Conservation (phyloP, 2,797 vertebrate genomes). For the Eulemur mongoz region DNA sequence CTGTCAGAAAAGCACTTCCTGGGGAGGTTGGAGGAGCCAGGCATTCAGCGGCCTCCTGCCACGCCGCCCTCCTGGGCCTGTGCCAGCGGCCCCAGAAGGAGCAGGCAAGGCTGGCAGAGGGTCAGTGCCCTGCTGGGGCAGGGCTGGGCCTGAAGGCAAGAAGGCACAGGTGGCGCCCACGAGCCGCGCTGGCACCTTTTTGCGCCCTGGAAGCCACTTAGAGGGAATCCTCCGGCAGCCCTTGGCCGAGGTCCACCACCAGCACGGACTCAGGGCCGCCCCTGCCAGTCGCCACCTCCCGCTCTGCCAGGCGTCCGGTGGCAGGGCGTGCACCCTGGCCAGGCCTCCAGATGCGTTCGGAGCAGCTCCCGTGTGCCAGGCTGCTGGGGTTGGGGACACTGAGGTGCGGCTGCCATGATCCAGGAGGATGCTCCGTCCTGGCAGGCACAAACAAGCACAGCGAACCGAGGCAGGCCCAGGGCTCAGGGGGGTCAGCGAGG, state of each 20-base stretch:
- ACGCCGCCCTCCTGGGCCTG: background rate
- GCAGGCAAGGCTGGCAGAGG: fast-evolving
- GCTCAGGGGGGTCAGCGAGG: background rate
- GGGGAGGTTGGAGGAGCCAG: background rate
- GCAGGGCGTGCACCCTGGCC: background rate
- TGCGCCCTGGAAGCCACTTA: fast-evolving
- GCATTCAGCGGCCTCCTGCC: background rate
- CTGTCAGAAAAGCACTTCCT: background rate
- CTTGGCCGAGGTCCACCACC: background rate
- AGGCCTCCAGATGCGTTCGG: fast-evolving
- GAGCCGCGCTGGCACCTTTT: fast-evolving
- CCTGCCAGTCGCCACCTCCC: background rate
- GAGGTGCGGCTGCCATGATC: too few relatives aligned
- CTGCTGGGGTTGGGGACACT: background rate
- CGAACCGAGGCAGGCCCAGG: background rate
- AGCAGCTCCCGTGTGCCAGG: background rate
- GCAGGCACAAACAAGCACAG: background rate
- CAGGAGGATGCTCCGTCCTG: background rate
- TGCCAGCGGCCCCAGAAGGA: background rate
- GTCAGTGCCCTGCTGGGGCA: background rate
- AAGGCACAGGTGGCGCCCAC: background rate
- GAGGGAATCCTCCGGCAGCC: background rate
- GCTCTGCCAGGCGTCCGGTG: background rate
- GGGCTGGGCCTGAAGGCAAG: background rate
- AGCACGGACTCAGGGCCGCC: background rate